Conservation (phyloP, 2,797 vertebrate species). For the Corythornis leucogaster region DNA sequence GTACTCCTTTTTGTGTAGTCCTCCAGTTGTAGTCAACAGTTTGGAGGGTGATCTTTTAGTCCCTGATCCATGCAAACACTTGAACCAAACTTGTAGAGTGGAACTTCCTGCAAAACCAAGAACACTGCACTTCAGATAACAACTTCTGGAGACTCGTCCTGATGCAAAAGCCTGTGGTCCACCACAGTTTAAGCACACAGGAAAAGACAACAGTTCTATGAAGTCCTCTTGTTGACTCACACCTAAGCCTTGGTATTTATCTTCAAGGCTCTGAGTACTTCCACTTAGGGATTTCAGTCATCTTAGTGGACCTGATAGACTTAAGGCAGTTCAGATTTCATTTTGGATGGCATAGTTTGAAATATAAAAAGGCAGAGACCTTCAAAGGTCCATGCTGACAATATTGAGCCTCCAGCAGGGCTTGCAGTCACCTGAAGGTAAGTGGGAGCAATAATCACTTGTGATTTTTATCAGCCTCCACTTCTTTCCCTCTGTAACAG, state of each 20-base stretch:
- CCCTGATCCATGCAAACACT: neutral
- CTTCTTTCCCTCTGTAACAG: neutral
- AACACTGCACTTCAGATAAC: neutral
- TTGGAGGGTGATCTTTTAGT: neutral
- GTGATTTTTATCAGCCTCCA: neutral
- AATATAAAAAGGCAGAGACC: neutral
- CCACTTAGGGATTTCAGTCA: neutral
- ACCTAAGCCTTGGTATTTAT: neutral
- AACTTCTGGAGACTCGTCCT: neutral
- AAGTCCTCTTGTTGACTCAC: neutral
- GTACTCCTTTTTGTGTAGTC: neutral
- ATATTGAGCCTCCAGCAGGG: neutral
- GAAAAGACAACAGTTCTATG: neutral
- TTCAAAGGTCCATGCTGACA: neutral
- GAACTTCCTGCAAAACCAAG: neutral
- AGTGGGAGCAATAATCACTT: neutral
- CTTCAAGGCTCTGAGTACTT: neutral
- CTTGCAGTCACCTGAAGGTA: neutral
- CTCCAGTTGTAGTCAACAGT: neutral
- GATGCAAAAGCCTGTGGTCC: neutral
- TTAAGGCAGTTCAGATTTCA: neutral
- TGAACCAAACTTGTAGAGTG: neutral
- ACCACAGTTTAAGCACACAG: neutral
- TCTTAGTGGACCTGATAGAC: neutral
- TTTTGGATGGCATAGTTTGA: neutral